phyloP scores from a whole-genome alignment of 2,113 vertebrate species.

The Microcebus jonahi region DNA sequence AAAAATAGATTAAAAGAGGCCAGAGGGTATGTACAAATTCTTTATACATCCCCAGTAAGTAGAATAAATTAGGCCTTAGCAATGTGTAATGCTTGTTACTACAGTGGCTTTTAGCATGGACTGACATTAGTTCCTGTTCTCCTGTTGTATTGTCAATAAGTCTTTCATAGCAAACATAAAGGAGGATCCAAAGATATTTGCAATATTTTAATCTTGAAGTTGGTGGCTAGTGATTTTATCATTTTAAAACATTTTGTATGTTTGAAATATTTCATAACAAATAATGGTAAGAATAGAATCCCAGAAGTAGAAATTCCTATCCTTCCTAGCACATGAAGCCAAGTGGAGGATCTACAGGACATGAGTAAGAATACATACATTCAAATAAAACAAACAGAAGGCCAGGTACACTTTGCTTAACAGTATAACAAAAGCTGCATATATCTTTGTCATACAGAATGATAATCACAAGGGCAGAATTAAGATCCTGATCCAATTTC shows the following conservation, averaged over 20 bases:
- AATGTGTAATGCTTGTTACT: neutral
- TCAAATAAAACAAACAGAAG: neutral
- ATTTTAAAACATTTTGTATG: neutral
- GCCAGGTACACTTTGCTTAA: neutral
- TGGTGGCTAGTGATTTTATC: neutral
- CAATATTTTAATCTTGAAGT: neutral
- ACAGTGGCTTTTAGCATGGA: neutral
- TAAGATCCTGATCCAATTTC: neutral
- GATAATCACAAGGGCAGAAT: neutral
- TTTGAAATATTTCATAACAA: neutral
- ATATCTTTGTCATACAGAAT: neutral
- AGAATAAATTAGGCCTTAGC: neutral
- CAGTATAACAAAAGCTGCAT: neutral
- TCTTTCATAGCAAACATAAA: neutral
- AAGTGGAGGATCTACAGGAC: neutral
- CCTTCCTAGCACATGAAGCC: neutral
- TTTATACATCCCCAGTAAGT: neutral
- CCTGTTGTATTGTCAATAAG: neutral
- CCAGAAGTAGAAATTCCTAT: neutral
- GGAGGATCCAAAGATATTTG: neutral
- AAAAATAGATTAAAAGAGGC: neutral
- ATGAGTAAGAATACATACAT: neutral
- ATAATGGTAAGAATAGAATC: neutral
- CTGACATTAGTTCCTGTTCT: neutral
- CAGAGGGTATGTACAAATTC: neutral